These are phyloP conservation scores for Biston stratarius DNA, from an alignment of 2,888 invertebrate species.

Conservation along the genomic window DNA sequence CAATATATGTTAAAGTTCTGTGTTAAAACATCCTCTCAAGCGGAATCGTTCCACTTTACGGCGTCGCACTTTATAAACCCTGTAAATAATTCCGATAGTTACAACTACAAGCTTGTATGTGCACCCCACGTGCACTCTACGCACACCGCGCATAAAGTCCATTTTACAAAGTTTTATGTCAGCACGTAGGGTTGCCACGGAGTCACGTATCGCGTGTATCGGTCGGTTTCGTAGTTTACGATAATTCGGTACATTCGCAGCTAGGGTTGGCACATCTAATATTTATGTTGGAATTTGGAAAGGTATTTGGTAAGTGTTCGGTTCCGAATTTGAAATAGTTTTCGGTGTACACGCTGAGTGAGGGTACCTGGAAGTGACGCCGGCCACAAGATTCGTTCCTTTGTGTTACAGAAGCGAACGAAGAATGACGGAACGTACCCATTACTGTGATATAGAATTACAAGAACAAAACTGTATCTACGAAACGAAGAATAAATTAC, in stretches of 20 bases:
- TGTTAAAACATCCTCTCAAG: slow-evolving; percentile 44
- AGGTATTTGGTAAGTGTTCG: slow-evolving; percentile 47
- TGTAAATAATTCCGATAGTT: slow-evolving; percentile 52
- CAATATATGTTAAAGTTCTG: slow-evolving; percentile 30
- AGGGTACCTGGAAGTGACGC: slow-evolving; percentile 20
- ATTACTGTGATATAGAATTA: background rate
- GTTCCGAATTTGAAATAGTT: slow-evolving; percentile 44
- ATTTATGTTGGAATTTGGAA: slow-evolving; percentile 47
- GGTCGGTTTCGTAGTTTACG: slow-evolving; percentile 53
- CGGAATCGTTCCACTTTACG: slow-evolving; percentile 46
- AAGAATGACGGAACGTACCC: background rate
- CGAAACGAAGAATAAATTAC: background rate
- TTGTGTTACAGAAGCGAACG: slow-evolving; percentile 16
- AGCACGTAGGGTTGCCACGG: slow-evolving; percentile 34
- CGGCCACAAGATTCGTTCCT: slow-evolving; percentile 27
- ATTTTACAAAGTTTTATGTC: slow-evolving; percentile 30
- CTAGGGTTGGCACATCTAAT: slow-evolving; percentile 50
- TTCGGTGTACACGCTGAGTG: slow-evolving; percentile 18
- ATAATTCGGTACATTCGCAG: slow-evolving; percentile 54
- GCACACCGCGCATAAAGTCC: slow-evolving; percentile 31
- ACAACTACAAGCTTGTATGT: slow-evolving; percentile 27
- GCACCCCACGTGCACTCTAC: slow-evolving; percentile 28
- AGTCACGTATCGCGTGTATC: slow-evolving; percentile 55
- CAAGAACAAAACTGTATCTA: background rate
- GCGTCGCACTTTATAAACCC: slow-evolving; percentile 50